A percentile compares a stretch with the other conserved stretches of the same genome.
These are phyloP conservation scores for Caenorhabditis afra DNA, from an alignment of 2,888 invertebrate species.

Conservation along the genomic window DNA sequence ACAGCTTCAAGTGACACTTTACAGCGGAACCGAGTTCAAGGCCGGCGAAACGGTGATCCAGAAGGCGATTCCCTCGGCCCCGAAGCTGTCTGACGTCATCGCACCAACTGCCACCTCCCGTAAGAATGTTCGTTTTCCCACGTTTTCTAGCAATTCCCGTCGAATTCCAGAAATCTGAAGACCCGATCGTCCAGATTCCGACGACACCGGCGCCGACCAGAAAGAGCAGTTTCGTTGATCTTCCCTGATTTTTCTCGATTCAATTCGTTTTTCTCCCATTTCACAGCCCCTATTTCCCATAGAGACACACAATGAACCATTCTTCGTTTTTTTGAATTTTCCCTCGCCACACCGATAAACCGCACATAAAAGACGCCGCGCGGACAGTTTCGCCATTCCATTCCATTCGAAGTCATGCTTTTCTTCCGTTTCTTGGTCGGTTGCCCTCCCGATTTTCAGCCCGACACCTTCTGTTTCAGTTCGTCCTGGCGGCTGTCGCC, in stretches of 20 bases:
- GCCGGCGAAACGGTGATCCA: constrained; percentile 52
- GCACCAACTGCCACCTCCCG: constrained; percentile 47
- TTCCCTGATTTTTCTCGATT: constrained; percentile 29
- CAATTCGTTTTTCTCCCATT: constrained; percentile 32
- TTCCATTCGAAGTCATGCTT: too few species aligned
- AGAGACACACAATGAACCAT: background rate
- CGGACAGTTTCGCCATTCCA: too few species aligned
- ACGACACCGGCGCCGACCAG: constrained; percentile 43
- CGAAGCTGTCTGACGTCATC: constrained; percentile 34
- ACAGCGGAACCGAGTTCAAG: constrained; percentile 64
- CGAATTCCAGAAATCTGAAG: constrained; percentile 31
- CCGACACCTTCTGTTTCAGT: too few species aligned
- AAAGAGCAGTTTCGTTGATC: constrained; percentile 38
- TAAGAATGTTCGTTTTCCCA: constrained; percentile 45
- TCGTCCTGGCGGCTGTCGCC: too few species aligned
- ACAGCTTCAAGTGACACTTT: background rate
- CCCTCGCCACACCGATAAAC: background rate
- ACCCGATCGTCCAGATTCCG: constrained; percentile 41
- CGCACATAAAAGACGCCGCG: background rate
- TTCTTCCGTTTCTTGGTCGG: too few species aligned
- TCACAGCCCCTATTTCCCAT: background rate
- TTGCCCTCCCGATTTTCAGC: too few species aligned
- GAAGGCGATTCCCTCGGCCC: constrained; percentile 12
- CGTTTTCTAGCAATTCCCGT: too few species aligned
- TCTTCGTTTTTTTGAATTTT: background rate